These are phyloP conservation scores for Atopsyche davidsoni DNA, from an alignment of 1,140 invertebrate genomes.

Conservation along the genomic window DNA sequence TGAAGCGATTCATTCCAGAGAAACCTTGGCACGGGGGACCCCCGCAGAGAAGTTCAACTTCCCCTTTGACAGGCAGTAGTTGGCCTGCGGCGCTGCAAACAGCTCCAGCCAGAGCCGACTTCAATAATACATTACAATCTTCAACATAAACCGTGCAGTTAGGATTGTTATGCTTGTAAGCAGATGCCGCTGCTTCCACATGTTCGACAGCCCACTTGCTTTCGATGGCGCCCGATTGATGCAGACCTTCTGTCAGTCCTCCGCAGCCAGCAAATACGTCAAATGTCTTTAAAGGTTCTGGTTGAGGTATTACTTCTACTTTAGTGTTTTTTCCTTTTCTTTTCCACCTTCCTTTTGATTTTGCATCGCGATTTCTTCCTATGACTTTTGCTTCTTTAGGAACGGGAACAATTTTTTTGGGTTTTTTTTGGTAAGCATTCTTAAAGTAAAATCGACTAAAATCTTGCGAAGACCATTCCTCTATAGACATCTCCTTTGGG, in stretches of 20 bases:
- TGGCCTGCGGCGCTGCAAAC: constrained; percentile 40
- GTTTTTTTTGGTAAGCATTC: background rate
- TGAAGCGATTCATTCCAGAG: constrained; percentile 76
- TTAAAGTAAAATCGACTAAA: constrained; percentile 15
- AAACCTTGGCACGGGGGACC: constrained; percentile 81
- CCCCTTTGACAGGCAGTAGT: constrained; percentile 60
- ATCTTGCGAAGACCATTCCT: constrained; percentile 10
- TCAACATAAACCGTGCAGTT: constrained; percentile 61
- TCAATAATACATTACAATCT: constrained; percentile 65
- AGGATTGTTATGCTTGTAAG: constrained; percentile 66
- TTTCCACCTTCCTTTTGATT: background rate
- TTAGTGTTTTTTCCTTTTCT: background rate
- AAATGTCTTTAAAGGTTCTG: constrained; percentile 50
- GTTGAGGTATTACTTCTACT: constrained; percentile 4
- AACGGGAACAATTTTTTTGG: background rate
- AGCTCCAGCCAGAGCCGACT: constrained; percentile 48
- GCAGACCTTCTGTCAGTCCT: constrained; percentile 58
- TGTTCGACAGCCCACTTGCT: constrained; percentile 71
- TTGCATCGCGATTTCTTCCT: background rate
- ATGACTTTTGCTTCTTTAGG: background rate
- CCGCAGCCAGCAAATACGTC: constrained; percentile 79
- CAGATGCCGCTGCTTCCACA: constrained; percentile 63
- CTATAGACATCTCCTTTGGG: background rate
- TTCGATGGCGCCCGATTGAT: constrained; percentile 56
- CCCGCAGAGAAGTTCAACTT: constrained; percentile 71